Evolutionary conservation across 2,888 invertebrate genomes (phyloP).

Genomic region (Chalcis sispes): DNA sequence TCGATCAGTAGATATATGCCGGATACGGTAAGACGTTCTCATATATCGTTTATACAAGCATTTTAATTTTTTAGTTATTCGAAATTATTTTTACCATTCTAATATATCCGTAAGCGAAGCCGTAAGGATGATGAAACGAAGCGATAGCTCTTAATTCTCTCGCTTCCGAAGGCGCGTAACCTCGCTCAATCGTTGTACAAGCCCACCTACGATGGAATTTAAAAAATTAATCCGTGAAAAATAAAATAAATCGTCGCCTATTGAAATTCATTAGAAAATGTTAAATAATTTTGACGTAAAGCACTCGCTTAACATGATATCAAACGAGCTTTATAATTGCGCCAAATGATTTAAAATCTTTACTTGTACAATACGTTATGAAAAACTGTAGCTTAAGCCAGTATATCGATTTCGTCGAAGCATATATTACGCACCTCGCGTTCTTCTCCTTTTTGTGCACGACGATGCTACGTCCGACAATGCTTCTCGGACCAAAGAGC

Average conservation of each 20-base stretch:
- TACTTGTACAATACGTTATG: no score
- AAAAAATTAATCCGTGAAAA: neutral
- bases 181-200: conserved; percentile 90
- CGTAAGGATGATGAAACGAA: conserved; percentile 92
- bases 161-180: conserved; percentile 92
- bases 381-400: no score
- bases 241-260: neutral
- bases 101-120: conserved; percentile 91
- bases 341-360: no score
- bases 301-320: no score
- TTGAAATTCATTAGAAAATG: no score
- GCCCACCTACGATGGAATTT: conserved; percentile 85
- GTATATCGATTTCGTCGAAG: no score
- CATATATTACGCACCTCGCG: conserved; percentile 66
- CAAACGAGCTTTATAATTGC: no score
- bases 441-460: conserved; percentile 83
- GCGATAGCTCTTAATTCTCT: conserved; percentile 91
- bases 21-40: no score
- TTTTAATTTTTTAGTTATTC: neutral
- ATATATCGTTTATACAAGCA: no score
- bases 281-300: no score
- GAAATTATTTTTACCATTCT: conserved; percentile 81
- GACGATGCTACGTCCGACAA: conserved; percentile 91
- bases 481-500: conserved; percentile 87
- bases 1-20: no score